Evolutionary conservation across 2,888 invertebrate genomes (phyloP).

Genomic region (Eupeodes latifasciatus): DNA sequence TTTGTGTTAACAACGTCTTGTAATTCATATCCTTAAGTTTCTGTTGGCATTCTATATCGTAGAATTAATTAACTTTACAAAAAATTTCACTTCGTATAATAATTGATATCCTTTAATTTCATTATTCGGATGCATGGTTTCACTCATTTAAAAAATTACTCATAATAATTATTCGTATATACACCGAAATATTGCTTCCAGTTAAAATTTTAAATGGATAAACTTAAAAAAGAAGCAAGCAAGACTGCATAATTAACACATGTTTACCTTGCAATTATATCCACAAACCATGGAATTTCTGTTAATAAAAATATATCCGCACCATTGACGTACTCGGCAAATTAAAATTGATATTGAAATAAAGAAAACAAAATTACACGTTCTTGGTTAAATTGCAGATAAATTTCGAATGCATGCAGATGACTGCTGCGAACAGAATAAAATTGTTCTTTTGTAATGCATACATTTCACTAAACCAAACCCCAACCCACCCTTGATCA

Average conservation of each 20-base stretch:
- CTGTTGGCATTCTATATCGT: too few species aligned
- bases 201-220: background rate
- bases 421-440: background rate
- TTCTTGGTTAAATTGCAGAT: background rate
- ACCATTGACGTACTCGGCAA: background rate
- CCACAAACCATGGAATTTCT: background rate
- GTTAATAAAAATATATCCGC: slow-evolving; percentile 1
- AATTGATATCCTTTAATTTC: too few species aligned
- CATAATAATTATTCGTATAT: too few species aligned
- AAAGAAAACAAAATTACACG: background rate
- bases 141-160: background rate
- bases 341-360: slow-evolving; percentile 10
- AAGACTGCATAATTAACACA: slow-evolving; percentile 3
- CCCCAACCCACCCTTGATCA: background rate
- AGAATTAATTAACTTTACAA: too few species aligned
- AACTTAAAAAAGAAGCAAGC: background rate
- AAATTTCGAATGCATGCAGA: slow-evolving; percentile 3
- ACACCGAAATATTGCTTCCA: background rate
- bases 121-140: background rate
- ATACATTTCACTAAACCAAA: background rate
- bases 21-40: too few species aligned
- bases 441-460: background rate
- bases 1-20: too few species aligned
- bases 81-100: too few species aligned
- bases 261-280: slow-evolving; percentile 15